Conservation (phyloP, 2,113 vertebrate genomes). For the Bubo blakistoni region DNA sequence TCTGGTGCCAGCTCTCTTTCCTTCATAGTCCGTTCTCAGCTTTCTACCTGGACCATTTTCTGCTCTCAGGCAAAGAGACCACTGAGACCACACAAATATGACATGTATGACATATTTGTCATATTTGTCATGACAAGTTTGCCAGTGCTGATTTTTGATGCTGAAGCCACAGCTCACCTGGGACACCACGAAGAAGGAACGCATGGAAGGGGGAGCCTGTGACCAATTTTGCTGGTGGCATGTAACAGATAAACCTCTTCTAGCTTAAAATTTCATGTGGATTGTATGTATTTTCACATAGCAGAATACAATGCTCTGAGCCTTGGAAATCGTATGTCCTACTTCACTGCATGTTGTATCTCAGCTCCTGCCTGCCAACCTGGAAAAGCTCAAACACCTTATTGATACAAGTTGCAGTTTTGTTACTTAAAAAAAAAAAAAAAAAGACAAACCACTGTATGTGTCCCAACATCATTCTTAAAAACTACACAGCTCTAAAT, state of each 20-base stretch:
- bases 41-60: rapidly evolving
- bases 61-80: neutral
- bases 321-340: neutral
- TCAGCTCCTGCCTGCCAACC: neutral
- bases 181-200: neutral
- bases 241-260: neutral
- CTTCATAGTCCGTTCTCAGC: neutral
- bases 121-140: neutral
- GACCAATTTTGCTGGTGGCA: rapidly evolving
- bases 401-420: neutral
- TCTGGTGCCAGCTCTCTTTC: neutral
- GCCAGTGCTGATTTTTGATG: neutral
- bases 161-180: neutral
- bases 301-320: neutral
- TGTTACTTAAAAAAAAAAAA: neutral
- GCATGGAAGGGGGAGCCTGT: neutral
- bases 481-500: neutral
- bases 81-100: neutral
- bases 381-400: neutral
- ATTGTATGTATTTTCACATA: neutral
- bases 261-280: neutral
- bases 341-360: neutral
- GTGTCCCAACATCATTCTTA: neutral
- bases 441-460: neutral
- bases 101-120: neutral